These are phyloP conservation scores for Tricholauxania praeusta DNA, from an alignment of 2,888 invertebrate genomes.

Conservation along the genomic window DNA sequence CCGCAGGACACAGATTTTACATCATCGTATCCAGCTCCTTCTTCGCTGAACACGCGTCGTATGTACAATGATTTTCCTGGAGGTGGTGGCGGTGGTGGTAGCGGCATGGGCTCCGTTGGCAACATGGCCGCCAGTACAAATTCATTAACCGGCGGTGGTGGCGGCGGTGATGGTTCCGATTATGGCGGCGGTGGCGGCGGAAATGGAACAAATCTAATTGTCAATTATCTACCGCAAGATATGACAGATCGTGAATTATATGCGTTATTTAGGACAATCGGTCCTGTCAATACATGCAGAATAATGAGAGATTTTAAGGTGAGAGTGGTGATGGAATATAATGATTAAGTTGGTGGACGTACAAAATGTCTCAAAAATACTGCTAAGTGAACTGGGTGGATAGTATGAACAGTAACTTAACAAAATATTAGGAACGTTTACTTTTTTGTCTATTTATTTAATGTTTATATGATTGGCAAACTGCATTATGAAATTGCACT, in stretches of 20 bases:
- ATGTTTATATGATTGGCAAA: too few species aligned
- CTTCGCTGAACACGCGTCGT: constrained; percentile 61
- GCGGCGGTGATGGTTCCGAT: constrained; percentile 54
- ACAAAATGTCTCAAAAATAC: too few species aligned
- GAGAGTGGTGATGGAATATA: constrained; percentile 44
- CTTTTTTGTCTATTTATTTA: too few species aligned
- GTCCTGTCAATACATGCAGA: constrained; percentile 89
- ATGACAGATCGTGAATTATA: constrained; percentile 92
- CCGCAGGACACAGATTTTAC: constrained; percentile 69
- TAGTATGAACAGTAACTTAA: too few species aligned
- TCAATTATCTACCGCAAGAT: constrained; percentile 95
- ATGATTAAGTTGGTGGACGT: too few species aligned
- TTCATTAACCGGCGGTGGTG: constrained; percentile 57
- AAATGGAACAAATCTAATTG: constrained; percentile 85
- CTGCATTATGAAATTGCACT: too few species aligned
- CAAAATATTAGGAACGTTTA: too few species aligned
- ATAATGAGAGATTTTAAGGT: constrained; percentile 93
- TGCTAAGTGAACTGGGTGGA: too few species aligned
- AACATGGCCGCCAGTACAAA: constrained; percentile 62
- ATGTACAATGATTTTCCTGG: constrained; percentile 66
- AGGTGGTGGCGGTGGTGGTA: constrained; percentile 52
- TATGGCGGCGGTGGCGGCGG: constrained; percentile 48
- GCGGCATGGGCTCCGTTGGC: constrained; percentile 59
- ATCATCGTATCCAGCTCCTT: constrained; percentile 66
- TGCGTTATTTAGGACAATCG: constrained; percentile 88